phyloP scores from a whole-genome alignment of 2,888 invertebrate species.

The Melikaiella ostensackeni region DNA sequence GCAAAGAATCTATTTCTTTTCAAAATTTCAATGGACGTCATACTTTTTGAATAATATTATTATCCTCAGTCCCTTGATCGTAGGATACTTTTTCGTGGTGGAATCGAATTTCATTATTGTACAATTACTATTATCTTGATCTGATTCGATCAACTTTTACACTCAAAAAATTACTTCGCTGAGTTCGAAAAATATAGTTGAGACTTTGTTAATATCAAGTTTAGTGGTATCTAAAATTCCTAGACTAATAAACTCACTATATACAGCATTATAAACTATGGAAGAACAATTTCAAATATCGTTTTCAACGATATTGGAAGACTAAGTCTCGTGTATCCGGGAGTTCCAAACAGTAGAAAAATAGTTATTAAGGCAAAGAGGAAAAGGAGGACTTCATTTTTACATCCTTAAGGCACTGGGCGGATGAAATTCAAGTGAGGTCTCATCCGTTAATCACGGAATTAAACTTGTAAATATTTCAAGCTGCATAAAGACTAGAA shows the following conservation, averaged over 20 bases:
- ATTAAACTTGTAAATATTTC: conserved; percentile 34
- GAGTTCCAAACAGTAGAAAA: conserved; percentile 23
- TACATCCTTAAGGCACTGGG: conserved; percentile 25
- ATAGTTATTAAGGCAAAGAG: conserved; percentile 7
- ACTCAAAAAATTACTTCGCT: neutral
- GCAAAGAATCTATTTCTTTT: neutral
- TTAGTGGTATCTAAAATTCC: conserved; percentile 1
- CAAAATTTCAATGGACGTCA: neutral
- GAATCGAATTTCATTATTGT: neutral
- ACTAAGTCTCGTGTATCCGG: neutral
- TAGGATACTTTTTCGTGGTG: neutral
- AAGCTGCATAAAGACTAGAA: conserved; percentile 35
- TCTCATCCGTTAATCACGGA: neutral
- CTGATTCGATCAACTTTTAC: neutral
- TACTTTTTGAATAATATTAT: neutral
- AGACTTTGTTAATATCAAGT: neutral
- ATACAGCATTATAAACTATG: conserved; percentile 11
- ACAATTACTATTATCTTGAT: neutral
- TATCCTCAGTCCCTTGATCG: neutral
- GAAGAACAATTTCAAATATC: neutral
- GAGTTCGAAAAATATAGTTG: conserved; percentile 1
- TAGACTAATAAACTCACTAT: conserved; percentile 8
- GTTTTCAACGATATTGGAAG: conserved; percentile 25
- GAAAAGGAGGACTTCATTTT: neutral
- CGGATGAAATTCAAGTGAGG: conserved; percentile 15